Conservation (phyloP, 2,113 vertebrate species). For the Hippocampus mohnikei region DNA sequence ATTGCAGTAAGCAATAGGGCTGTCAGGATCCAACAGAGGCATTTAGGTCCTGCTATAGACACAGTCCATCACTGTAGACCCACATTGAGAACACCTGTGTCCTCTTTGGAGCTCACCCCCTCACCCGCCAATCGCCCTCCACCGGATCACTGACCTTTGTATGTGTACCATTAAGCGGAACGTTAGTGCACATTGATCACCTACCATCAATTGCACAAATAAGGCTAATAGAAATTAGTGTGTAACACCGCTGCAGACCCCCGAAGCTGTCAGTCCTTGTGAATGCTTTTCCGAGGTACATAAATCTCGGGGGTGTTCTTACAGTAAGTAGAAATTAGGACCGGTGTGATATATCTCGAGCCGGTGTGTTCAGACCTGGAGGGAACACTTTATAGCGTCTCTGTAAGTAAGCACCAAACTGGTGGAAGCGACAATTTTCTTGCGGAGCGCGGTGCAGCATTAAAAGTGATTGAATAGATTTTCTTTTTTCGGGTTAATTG, state of each 20-base stretch:
- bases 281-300: constrained; percentile 20
- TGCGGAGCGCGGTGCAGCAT: not conserved
- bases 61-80: constrained; percentile 64
- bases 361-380: constrained; percentile 35
- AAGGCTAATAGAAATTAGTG: constrained; percentile 39
- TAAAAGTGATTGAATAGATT: not conserved
- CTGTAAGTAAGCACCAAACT: constrained; percentile 17
- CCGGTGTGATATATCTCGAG: constrained; percentile 48
- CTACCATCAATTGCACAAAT: constrained; percentile 37
- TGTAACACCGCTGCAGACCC: constrained; percentile 15
- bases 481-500: not conserved
- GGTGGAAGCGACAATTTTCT: not conserved
- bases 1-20: constrained; percentile 75
- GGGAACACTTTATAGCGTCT: constrained; percentile 47
- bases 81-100: constrained; percentile 76
- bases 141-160: constrained; percentile 52
- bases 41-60: constrained; percentile 64
- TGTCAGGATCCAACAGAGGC: constrained; percentile 68
- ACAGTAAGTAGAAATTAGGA: constrained; percentile 55
- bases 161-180: constrained; percentile 46
- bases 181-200: constrained; percentile 50
- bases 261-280: constrained; percentile 20
- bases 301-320: constrained; percentile 48
- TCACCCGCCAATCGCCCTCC: not conserved
- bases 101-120: constrained; percentile 58